Base-by-base conservation (phyloP, 1,140 invertebrate genomes). In the Pseudobourletiella spinata region DNA sequence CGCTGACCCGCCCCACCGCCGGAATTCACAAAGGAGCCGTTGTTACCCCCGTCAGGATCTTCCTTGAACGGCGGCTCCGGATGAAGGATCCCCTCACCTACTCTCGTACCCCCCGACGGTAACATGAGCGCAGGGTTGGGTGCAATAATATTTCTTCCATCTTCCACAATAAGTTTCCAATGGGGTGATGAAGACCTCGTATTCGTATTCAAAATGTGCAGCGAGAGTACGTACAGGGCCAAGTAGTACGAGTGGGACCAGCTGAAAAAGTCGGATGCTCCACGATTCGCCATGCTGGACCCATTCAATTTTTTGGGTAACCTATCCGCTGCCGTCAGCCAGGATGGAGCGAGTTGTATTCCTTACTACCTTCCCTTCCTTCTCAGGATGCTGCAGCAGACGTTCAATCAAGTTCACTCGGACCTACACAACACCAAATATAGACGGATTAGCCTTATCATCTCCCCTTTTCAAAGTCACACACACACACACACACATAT, bases 131-230 rank as follows among this genome's bases (percentile, higher is more conserved):
- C 70, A 67, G 63, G 42, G 75, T 70, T 63, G 11, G 59, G 59
- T 32, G 50, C 28, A 32, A 66, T 63, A 42, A 63, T 46, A 43
- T 63, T 48, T 51, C 46, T 58, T 32, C 65, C 65, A 46, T 82
- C 80, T 70, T 85, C 82, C 44, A 77, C 70, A 73, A 84, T 85
- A 58, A 88, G 74, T 76, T 83, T 84, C 85, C 85, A 87, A 72
- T 87, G 77, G 20, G 61, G 56, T 56, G 83, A 84, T 43, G 84
- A 86, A 39, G 84, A 84, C 63, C 83, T 79, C 30, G 85, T 85
- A 75, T 86, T 86, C 65, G 79, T 85, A 63, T 81, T 78, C 63
- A 86, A 78, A 71, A 86, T 81, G 75, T 86, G 82, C 74, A 85
- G 80, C n/a, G 76, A 77, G 57, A 79, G 72, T 11, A 78, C 71